Base-by-base conservation (phyloP, 2,888 invertebrate genomes). In the Physocephala rufipes region DNA sequence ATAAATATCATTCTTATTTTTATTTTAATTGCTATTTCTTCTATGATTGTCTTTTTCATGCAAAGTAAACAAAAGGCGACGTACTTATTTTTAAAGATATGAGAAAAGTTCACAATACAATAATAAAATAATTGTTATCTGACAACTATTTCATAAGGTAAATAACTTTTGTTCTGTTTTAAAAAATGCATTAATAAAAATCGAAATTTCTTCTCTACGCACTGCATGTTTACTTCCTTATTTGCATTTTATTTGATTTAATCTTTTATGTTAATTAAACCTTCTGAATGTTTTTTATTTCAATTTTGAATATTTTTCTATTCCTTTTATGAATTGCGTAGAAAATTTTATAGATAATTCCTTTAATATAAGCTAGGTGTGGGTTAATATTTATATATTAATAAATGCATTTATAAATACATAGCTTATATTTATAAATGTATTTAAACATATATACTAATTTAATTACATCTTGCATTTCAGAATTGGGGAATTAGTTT, bases 291-390 rank as follows among this genome's bases (percentile, higher is more conserved):
- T 36, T 58, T 53, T 19, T 30, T 26, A 49, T 9, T 4, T 55
- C 26, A 24, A 19, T 24, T 43, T 19, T 67, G 26, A 16, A 4
- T 61, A 61, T 12, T 5, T 61, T 61, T 36, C 36, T 19, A 28
- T 13, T 61, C 36, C 63, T 43, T n/a, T 45, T 63, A 63, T 19
- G 45, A 45, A 21, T 63, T 45, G n/a, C n/a, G n/a, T n/a, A n/a
- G n/a, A n/a, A n/a, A n/a, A 24, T 63, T 66, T 51, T 24, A 21
- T 51, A 26, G 16, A 66, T 5, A 66, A 66, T 2, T 26, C 45
- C 15, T 66, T 59, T 24, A 61, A 62, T 71, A 71, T 71, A 71
- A 67, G 67, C 64, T 64, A 61, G 19, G 36, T 61, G 19, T 61
- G n/a, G n/a, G n/a, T n/a, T n/a, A n/a, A n/a, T n/a, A n/a, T n/a